Percentiles rank a stretch among this genome's conserved stretches.
Conservation (phyloP, 2,113 vertebrate species). For the Phoxinus phoxinus region DNA sequence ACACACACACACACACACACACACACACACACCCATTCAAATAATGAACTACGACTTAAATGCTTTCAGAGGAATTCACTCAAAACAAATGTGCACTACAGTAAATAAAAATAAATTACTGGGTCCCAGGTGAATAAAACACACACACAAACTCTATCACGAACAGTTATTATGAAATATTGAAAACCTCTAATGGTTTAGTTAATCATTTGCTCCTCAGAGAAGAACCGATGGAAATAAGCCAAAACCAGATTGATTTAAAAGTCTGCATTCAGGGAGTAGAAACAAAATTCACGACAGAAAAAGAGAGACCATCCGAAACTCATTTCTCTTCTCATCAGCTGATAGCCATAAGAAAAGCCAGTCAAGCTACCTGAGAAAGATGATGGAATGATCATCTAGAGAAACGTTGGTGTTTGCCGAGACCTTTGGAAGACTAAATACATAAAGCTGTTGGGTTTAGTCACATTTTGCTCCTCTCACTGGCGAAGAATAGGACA, state of each 20-base stretch:
- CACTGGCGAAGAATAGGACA: neutral
- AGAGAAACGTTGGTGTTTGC: neutral
- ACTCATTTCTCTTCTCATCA: slow-evolving; percentile 9
- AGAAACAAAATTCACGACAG: neutral
- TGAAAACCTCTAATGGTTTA: slow-evolving; percentile 8
- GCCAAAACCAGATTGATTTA: slow-evolving; percentile 17
- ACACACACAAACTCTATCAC: neutral
- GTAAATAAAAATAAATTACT: neutral
- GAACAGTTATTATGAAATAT: slow-evolving; percentile 20
- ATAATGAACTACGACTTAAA: neutral
- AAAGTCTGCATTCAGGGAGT: neutral
- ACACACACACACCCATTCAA: neutral
- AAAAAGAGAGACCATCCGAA: neutral
- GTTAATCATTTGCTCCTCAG: slow-evolving; percentile 23
- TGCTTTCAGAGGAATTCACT: neutral
- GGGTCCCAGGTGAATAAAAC: neutral
- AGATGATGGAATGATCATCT: neutral
- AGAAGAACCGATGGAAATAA: slow-evolving; percentile 22
- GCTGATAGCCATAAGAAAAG: neutral
- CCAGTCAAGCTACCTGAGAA: neutral
- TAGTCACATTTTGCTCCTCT: slow-evolving; percentile 16
- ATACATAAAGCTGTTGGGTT: slow-evolving; percentile 16
- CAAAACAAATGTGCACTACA: neutral
- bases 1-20: no score
- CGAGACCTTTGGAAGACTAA: neutral